Percentiles rank a stretch among this genome's conserved stretches.
Evolutionary conservation across 2,888 invertebrate species (phyloP).

Genomic region (Agriotes lineatus): DNA sequence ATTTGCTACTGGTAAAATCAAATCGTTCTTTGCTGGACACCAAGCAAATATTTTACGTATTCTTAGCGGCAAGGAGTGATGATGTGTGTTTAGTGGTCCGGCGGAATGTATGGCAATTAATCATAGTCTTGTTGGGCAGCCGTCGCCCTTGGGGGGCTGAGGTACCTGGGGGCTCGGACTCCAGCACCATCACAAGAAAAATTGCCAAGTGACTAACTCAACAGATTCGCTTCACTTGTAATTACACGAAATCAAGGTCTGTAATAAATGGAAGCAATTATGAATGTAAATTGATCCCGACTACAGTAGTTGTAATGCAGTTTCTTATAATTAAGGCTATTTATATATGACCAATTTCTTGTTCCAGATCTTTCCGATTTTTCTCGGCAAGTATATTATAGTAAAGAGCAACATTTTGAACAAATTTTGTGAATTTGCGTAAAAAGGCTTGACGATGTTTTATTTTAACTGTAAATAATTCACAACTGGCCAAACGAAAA

Average conservation of each 20-base stretch:
- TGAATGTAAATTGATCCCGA: slow-evolving; percentile 37
- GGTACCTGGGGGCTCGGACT: slow-evolving; percentile 45
- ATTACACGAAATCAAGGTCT: slow-evolving; percentile 40
- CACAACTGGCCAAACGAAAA: too few relatives aligned
- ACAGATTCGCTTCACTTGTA: slow-evolving; percentile 43
- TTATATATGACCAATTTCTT: slow-evolving; percentile 24
- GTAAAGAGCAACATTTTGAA: too few relatives aligned
- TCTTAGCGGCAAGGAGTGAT: slow-evolving; percentile 50
- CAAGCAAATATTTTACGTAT: slow-evolving; percentile 4
- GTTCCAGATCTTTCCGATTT: background rate
- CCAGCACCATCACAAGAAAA: slow-evolving; percentile 48
- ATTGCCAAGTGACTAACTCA: slow-evolving; percentile 51
- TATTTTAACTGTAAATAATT: too few relatives aligned
- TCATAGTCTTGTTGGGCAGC: slow-evolving; percentile 60
- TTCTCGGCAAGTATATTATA: background rate
- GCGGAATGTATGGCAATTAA: slow-evolving; percentile 60
- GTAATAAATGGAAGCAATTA: slow-evolving; percentile 39
- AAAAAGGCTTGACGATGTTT: too few relatives aligned
- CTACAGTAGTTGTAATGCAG: slow-evolving; percentile 38
- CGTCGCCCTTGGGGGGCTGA: slow-evolving; percentile 54
- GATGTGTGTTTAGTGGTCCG: slow-evolving; percentile 56
- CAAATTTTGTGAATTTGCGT: too few relatives aligned
- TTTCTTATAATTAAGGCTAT: slow-evolving; percentile 31
- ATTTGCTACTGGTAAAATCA: too few relatives aligned
- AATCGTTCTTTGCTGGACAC: background rate